phyloP scores from a whole-genome alignment of 2,797 vertebrate species.

The Lerista edwardsae region DNA sequence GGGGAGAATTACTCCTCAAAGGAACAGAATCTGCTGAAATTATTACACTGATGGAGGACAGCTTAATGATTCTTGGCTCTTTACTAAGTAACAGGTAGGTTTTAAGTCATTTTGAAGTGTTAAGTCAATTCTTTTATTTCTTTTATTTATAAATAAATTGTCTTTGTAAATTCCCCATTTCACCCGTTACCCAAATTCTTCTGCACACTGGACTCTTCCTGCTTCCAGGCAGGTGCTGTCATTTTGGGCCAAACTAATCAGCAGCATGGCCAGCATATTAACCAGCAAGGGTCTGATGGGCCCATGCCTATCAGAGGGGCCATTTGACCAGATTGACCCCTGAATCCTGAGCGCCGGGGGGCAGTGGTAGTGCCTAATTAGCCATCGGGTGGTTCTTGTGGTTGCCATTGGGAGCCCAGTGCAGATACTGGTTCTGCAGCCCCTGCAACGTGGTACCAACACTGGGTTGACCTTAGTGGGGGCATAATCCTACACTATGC shows the following conservation, averaged over 20 bases:
- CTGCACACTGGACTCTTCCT: no score
- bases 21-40: conserved; percentile 78
- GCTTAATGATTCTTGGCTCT: conserved; percentile 79
- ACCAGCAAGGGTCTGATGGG: no score
- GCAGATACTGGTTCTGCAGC: no score
- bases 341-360: no score
- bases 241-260: background rate
- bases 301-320: no score
- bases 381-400: no score
- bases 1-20: conserved; percentile 79
- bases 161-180: background rate
- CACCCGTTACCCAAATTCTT: background rate
- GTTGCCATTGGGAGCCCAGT: no score
- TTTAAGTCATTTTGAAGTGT: conserved; percentile 9
- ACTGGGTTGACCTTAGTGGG: background rate
- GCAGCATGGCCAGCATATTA: no score
- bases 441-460: background rate
- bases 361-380: no score
- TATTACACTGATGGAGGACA: conserved; percentile 79
- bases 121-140: no score
- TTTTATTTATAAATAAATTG: background rate
- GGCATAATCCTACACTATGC: no score
- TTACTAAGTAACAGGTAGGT: conserved; percentile 80
- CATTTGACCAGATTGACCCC: no score
- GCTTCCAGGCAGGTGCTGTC: background rate